Conservation (phyloP, 2,113 vertebrate genomes). For the Poeciliopsis occidentalis region DNA sequence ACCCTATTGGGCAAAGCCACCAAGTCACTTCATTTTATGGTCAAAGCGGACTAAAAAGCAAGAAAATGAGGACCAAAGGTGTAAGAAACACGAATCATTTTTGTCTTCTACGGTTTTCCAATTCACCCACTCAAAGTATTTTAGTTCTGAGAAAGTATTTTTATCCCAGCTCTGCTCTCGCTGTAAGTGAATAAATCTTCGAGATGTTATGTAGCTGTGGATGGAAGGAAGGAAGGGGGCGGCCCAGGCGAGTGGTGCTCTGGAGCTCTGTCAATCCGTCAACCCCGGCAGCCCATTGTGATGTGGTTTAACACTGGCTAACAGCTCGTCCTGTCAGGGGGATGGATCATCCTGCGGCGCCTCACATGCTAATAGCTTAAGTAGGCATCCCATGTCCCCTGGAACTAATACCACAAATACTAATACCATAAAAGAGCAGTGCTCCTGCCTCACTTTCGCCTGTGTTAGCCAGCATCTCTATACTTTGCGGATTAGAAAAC, state of each 20-base stretch:
- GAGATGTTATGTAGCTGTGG: background rate
- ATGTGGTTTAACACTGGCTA: constrained; percentile 74
- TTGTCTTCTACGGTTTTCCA: background rate
- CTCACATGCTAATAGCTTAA: constrained; percentile 83
- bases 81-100: constrained; percentile 3
- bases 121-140: background rate
- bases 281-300: constrained; percentile 69
- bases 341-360: constrained; percentile 70
- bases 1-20: constrained; percentile 44
- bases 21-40: constrained; percentile 44
- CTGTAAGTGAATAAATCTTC: constrained; percentile 19
- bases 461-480: constrained; percentile 68
- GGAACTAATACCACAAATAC: constrained; percentile 81
- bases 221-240: constrained; percentile 25
- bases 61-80: constrained; percentile 4
- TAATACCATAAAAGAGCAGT: constrained; percentile 82
- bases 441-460: constrained; percentile 59
- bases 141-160: constrained; percentile 6
- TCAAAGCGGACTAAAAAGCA: constrained; percentile 27
- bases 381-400: constrained; percentile 79
- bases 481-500: constrained; percentile 81
- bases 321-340: constrained; percentile 76
- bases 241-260: constrained; percentile 33
- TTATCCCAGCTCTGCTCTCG: constrained; percentile 9
- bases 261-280: constrained; percentile 66